Evolutionary conservation across 1,140 invertebrate genomes (phyloP).

Genomic region (Drosophila santomea): DNA sequence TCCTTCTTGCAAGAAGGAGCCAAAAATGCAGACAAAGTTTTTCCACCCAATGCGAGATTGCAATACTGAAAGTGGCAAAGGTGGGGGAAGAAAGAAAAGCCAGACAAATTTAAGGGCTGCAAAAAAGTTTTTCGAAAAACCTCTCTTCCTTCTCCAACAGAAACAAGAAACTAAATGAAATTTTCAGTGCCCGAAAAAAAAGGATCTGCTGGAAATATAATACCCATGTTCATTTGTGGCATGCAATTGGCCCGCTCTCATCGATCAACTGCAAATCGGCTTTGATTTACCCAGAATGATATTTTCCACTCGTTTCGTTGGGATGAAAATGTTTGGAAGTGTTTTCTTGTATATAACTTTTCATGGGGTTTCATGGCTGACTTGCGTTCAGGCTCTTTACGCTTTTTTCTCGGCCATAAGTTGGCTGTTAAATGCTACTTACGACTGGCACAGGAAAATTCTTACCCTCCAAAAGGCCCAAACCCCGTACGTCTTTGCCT

Average conservation of each 20-base stretch:
- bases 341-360: slow-evolving; percentile 38
- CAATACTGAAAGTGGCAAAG: slow-evolving; percentile 47
- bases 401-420: slow-evolving; percentile 66
- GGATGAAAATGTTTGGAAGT: too few species aligned
- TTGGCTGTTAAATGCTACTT: slow-evolving; percentile 81
- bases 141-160: not conserved
- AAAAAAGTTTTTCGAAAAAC: slow-evolving; percentile 52
- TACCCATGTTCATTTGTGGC: slow-evolving; percentile 16
- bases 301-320: slow-evolving; percentile 12
- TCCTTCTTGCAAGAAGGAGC: slow-evolving; percentile 46
- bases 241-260: not conserved
- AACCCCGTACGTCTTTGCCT: slow-evolving; percentile 52
- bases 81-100: slow-evolving; percentile 49
- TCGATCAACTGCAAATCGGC: slow-evolving; percentile 34
- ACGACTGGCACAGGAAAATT: slow-evolving; percentile 64
- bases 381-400: slow-evolving; percentile 24
- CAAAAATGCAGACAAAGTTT: slow-evolving; percentile 77
- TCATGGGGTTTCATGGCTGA: slow-evolving; percentile 67
- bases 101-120: slow-evolving; percentile 79
- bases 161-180: slow-evolving; percentile 51
- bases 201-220: slow-evolving; percentile 18
- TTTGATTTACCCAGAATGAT: slow-evolving; percentile 33
- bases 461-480: not conserved
- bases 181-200: slow-evolving; percentile 26
- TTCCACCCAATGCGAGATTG: slow-evolving; percentile 53